Evolutionary conservation across 2,888 invertebrate genomes (phyloP).

Genomic region (Eupithecia insigniata): DNA sequence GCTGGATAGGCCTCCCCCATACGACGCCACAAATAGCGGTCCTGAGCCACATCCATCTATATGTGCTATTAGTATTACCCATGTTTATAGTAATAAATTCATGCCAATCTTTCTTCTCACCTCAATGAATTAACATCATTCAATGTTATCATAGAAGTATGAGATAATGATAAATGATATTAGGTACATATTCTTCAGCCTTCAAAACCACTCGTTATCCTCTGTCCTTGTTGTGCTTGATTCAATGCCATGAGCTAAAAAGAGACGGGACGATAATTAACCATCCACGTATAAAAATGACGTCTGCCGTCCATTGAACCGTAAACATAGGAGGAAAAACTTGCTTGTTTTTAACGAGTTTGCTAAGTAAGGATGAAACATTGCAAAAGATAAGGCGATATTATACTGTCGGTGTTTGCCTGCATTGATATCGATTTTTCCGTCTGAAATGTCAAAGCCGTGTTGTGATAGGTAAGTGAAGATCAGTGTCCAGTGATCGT

Average conservation of each 20-base stretch:
- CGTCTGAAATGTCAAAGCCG: slow-evolving; percentile 29
- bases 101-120: no score
- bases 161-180: no score
- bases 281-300: background rate
- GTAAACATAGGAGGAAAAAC: background rate
- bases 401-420: background rate
- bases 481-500: background rate
- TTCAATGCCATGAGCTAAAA: background rate
- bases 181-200: no score
- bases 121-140: background rate
- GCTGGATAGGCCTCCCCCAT: no score
- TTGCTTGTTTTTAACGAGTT: background rate
- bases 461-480: background rate
- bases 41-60: no score
- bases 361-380: background rate
- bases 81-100: no score
- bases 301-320: background rate
- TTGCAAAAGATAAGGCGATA: background rate
- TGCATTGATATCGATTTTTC: slow-evolving; percentile 22
- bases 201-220: background rate
- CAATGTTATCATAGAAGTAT: background rate
- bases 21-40: no score
- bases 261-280: background rate
- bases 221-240: background rate
- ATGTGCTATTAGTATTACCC: no score